These are phyloP conservation scores for Philereme vetulata DNA, from an alignment of 2,888 invertebrate genomes.

Conservation along the genomic window DNA sequence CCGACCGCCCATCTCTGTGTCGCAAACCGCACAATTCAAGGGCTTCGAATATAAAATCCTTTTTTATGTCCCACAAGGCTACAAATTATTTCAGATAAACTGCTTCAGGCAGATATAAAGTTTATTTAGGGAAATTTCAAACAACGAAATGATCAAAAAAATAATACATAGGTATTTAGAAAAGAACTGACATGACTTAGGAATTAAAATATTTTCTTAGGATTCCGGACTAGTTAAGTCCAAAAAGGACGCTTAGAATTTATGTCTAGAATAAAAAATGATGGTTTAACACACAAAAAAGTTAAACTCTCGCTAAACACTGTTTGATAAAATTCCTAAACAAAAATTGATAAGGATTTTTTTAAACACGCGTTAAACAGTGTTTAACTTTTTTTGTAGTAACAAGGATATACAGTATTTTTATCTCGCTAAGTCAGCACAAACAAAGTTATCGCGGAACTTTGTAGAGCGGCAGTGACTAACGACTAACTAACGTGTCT, in stretches of 20 bases:
- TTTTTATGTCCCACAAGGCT: constrained; percentile 30
- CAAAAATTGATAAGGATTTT: too few species aligned
- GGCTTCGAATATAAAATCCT: constrained; percentile 30
- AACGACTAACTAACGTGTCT: background rate
- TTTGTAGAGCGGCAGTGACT: constrained; percentile 1
- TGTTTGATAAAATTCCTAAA: too few species aligned
- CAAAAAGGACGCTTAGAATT: too few species aligned
- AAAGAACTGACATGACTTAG: too few species aligned
- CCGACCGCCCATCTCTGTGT: constrained; percentile 12
- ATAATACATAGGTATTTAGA: too few species aligned
- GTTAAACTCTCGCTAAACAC: too few species aligned
- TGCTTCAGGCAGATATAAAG: background rate
- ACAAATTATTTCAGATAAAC: constrained; percentile 27
- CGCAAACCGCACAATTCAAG: constrained; percentile 21
- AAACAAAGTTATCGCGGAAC: constrained; percentile 2
- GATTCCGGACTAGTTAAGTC: too few species aligned
- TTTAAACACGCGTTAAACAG: too few species aligned
- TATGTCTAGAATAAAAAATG: too few species aligned
- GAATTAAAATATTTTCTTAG: too few species aligned
- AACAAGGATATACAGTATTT: background rate
- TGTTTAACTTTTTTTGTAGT: too few species aligned
- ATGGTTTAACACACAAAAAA: too few species aligned
- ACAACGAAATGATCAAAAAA: background rate
- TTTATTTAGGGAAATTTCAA: constrained; percentile 4
- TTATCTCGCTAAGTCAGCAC: background rate